A percentile compares a stretch with the other conserved stretches of the same genome.
phyloP scores from a whole-genome alignment of 30 jellyfish, hydroid and myxozoan species.

The Nemopilema nomurai region DNA sequence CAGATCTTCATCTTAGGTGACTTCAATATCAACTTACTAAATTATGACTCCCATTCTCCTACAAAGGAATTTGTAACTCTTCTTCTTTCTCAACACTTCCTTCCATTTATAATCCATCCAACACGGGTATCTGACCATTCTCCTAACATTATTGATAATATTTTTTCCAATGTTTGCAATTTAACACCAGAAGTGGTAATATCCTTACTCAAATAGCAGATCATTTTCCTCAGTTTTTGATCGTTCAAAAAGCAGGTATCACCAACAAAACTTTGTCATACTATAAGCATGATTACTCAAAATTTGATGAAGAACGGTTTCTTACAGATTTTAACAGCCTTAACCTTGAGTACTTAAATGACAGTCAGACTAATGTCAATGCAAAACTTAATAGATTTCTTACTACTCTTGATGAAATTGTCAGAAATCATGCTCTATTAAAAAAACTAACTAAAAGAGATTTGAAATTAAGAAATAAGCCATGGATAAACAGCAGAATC shows the following conservation, averaged over 20 bases:
- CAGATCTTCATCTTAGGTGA: neutral
- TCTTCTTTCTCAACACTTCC: conserved; percentile 50
- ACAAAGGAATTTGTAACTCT: conserved; percentile 25
- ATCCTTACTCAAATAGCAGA: conserved; percentile 39
- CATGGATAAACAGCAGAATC: conserved; percentile 49
- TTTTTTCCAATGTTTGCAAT: conserved; percentile 46
- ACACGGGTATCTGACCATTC: conserved; percentile 60
- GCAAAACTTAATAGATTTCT: conserved; percentile 34
- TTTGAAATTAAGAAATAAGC: conserved; percentile 26
- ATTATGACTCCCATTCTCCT: conserved; percentile 8
- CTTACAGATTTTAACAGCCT: conserved; percentile 22
- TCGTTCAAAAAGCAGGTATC: conserved; percentile 9
- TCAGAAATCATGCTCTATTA: conserved; percentile 43
- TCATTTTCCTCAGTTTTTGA: conserved; percentile 30
- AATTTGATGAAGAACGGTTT: conserved; percentile 12
- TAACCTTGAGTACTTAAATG: conserved; percentile 7
- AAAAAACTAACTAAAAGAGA: conserved; percentile 39
- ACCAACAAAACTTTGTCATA: conserved; percentile 5
- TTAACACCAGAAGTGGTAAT: conserved; percentile 54
- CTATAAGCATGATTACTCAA: conserved; percentile 23
- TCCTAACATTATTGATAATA: conserved; percentile 60
- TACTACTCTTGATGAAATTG: conserved; percentile 20
- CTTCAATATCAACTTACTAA: neutral
- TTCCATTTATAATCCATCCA: conserved; percentile 55
- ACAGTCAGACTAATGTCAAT: neutral